These are phyloP conservation scores for Phrynocephalus guinanensis DNA, from an alignment of 2,797 vertebrate genomes.

Conservation along the genomic window DNA sequence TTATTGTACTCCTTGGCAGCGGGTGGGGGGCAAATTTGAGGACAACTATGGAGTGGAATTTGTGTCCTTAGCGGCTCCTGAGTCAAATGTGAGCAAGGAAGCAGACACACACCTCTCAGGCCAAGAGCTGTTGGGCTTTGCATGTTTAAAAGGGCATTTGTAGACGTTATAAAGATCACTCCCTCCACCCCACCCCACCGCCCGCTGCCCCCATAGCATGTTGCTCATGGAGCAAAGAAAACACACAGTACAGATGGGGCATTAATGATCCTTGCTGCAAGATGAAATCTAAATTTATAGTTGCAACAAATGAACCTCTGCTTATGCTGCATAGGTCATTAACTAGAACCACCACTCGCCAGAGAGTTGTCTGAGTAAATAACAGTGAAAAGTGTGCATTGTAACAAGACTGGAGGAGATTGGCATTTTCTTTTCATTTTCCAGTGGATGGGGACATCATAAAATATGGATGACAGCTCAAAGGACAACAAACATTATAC, in stretches of 20 bases:
- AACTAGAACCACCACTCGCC: constrained; percentile 29
- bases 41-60: neutral
- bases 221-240: constrained; percentile 11
- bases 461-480: neutral
- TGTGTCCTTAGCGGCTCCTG: neutral
- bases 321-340: constrained; percentile 50
- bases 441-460: constrained; percentile 22
- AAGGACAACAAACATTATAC: neutral
- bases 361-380: constrained; percentile 49
- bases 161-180: constrained; percentile 8
- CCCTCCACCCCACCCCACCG: neutral
- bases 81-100: neutral
- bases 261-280: constrained; percentile 21
- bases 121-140: no score
- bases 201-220: neutral
- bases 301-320: constrained; percentile 44
- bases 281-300: constrained; percentile 28
- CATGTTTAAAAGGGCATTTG: neutral
- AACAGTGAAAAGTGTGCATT: constrained; percentile 26
- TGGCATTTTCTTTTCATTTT: neutral
- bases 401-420: constrained; percentile 11
- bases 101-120: neutral
- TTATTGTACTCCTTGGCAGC: neutral
- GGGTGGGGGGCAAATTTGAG: neutral
- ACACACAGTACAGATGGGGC: constrained; percentile 11